Evolutionary conservation across 2,888 invertebrate genomes (phyloP), one percentile per base, ranked within the genome.

Genomic region (Carterocephalus palaemon): DNA sequence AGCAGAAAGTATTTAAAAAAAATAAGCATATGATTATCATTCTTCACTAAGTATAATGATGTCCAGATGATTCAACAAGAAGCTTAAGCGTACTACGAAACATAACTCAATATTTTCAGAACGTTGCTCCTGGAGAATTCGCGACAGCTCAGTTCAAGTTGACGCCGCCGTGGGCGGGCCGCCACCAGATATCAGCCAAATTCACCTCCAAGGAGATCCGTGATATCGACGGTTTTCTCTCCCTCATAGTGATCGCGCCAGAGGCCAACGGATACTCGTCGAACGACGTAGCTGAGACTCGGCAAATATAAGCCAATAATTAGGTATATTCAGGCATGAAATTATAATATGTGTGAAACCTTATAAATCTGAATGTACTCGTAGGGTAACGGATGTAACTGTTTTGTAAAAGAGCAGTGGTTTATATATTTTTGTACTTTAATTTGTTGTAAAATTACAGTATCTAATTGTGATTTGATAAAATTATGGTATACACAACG

Each of bases 201-300:
- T 97, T 97, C 75, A 89, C 90, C 36, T 95, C 95, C 6, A 94
- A 93, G 60, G 95, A 97, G 72, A 88, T 98, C 58, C 92, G 92
- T 51, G 97, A 97, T 67, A 95, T 97, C 1, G 96, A 97, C 64
- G 97, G 97, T 1, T 95, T 93, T 75, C 72, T 92, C n/a, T 90
- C 92, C 37, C 92, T 95, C 56, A 90, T 90, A 77, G 93, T 95
- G 4, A 79, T 70, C 9, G 73, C 83, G 3, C 83, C 80, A 9
- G 86, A 80, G 17, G 67, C 79, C 16, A 88, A 88, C 46, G 85
- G 81, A 2, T 56, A 73, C 17, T 56, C 70, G 1, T 51, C 62
- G 5, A 55, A 54, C n/a, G 75, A 80, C 22, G 57, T 62, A 17
- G 60, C 67, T 23, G 71, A 79, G 43, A 70, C 68, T 19, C 57